These are phyloP conservation scores for Smutsia gigantea DNA, from an alignment of 2,797 vertebrate species.

Conservation along the genomic window DNA sequence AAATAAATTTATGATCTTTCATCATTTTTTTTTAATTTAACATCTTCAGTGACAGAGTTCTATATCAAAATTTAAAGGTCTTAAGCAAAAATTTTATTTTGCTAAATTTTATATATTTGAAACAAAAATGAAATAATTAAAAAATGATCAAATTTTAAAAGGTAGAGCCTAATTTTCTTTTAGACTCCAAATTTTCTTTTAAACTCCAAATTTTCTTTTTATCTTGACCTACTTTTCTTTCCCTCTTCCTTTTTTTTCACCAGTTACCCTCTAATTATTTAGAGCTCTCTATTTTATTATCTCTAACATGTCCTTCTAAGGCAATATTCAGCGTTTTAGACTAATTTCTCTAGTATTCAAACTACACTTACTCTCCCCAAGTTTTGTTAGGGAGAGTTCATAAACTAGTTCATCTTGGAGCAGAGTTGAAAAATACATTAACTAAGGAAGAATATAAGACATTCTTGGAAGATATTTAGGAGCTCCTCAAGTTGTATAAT, in stretches of 20 bases:
- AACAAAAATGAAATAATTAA: neutral
- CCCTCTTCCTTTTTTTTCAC: neutral
- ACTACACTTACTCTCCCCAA: constrained; percentile 44
- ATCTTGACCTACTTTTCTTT: constrained; percentile 38
- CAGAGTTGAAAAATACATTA: constrained; percentile 38
- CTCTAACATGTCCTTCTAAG: constrained; percentile 47
- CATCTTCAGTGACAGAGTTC: neutral
- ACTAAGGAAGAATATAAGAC: constrained; percentile 48
- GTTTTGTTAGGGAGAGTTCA: constrained; percentile 50
- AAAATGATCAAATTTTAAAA: neutral
- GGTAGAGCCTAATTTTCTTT: neutral
- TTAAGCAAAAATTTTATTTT: neutral
- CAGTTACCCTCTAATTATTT: neutral
- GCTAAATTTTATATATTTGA: neutral
- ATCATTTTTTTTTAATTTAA: neutral
- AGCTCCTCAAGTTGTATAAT: neutral
- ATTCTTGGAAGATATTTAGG: constrained; percentile 40
- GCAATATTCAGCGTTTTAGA: constrained; percentile 51
- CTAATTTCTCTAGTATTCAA: constrained; percentile 51
- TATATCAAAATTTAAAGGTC: neutral
- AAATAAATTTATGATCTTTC: neutral
- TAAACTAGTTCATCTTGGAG: constrained; percentile 48
- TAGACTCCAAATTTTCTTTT: neutral
- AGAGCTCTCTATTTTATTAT: neutral
- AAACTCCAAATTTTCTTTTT: neutral